phyloP scores from a whole-genome alignment of 1,140 invertebrate genomes.

The Mercenaria mercenaria region DNA sequence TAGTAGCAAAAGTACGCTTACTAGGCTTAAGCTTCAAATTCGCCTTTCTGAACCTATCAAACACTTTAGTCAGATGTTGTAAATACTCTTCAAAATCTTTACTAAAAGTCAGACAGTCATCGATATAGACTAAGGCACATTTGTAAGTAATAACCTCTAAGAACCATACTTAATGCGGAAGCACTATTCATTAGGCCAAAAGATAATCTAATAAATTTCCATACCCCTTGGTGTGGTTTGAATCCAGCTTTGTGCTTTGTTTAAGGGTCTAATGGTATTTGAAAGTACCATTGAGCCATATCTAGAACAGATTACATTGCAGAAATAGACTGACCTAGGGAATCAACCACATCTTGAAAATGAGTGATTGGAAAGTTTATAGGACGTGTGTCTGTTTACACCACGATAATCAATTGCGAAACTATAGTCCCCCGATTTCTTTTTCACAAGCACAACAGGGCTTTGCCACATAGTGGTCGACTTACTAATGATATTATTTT shows the following conservation, averaged over 20 bases:
- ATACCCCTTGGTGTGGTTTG: conserved; percentile 12
- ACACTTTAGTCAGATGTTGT: conserved; percentile 72
- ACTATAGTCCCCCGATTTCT: conserved; percentile 62
- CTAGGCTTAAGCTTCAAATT: conserved; percentile 73
- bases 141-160: conserved; percentile 71
- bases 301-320: conserved; percentile 56
- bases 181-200: conserved; percentile 67
- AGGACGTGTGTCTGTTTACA: conserved; percentile 53
- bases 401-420: conserved; percentile 66
- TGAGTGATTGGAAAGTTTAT: conserved; percentile 48
- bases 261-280: conserved; percentile 59
- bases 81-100: conserved; percentile 85
- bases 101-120: conserved; percentile 73
- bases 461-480: conserved; percentile 56
- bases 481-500: conserved; percentile 21
- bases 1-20: conserved; percentile 70
- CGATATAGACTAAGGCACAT: conserved; percentile 63
- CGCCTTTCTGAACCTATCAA: conserved; percentile 35
- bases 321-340: conserved; percentile 26
- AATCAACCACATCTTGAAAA: conserved; percentile 61
- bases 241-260: conserved; percentile 64
- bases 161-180: conserved; percentile 57
- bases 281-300: conserved; percentile 65
- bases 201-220: conserved; percentile 65
- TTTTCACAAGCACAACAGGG: conserved; percentile 69